Base-by-base conservation (phyloP, 1,140 invertebrate genomes). In the Apis dorsata region DNA sequence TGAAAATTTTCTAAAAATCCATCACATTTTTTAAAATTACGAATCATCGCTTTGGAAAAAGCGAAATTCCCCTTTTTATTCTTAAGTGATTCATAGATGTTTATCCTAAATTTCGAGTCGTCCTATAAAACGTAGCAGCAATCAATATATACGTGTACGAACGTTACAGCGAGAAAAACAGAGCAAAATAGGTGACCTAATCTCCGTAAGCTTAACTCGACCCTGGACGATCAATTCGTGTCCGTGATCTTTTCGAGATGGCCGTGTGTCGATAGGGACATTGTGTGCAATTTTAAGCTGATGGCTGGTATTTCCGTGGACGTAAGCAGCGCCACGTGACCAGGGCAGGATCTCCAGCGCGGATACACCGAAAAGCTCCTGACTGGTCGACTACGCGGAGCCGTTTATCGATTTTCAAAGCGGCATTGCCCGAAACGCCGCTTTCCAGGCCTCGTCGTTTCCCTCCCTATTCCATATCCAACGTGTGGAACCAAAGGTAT, bases 381-480 rank as follows among this genome's bases (percentile, higher is more conserved):
- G 87, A 88, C 87, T 88, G 86, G 87, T 86, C 86, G 86, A 88
- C 87, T 88, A 88, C 86, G 84, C 73, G 79, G 87, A 85, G 81
- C 79, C 87, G 87, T 86, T 88, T 88, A 88, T 88, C 87, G 87
- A 88, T 88, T 88, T 88, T 88, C 87, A 88, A 88, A 88, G 87
- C 84, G 86, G 83, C 87, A 85, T 87, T 86, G 86, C 85, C 87
- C 87, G 81, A 77, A 83, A 87, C 86, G 78, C 87, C 79, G 75
- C 76, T 87, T 72, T 82, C 87, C 72, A 79, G 75, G 86, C 81
- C 79, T 73, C 85, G 24, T 60, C 66, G 83, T 73, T 75, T 51
- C 71, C 72, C 74, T 72, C 28, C 71, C 53, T 44, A 74, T 69
- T 85, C 69, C 34, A 24, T 24, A 72, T 66, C 44, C 62, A 19